Evolutionary conservation across 1,140 invertebrate genomes (phyloP), one percentile per base, ranked within the genome.

Genomic region (Trichonephila clavipes): DNA sequence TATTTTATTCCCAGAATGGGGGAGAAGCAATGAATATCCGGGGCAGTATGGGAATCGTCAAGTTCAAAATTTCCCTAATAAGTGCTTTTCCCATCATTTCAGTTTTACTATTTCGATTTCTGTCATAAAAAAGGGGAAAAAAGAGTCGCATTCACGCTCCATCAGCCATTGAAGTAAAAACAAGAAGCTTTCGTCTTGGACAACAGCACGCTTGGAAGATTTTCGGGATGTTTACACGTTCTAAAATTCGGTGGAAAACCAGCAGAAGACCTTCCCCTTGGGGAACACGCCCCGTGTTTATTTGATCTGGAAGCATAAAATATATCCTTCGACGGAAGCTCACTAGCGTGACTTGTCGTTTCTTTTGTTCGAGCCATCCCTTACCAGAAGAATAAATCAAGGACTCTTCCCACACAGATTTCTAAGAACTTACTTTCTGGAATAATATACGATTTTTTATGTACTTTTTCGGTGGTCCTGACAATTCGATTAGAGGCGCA

Each of bases 301-400:
- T 77, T 77, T 28, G 72, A 77, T 77, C 7, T 77, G 72, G 28
- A 77, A 77, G 40, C 72, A 77, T 77, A 77, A 77, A 77, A 77
- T 34, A 77, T 77, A 77, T 77, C 72, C 72, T 77, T 77, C 72
- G 72, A 77, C 72, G 14, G 66, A 18, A 77, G 34, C 34, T 28
- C 14, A 34, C 34, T 34, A 77, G 10, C 28, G 28, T 77, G 72
- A 77, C 72, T 16, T 77, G 72, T 77, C 72, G 72, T 77, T 77
- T 34, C 72, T 40, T 77, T 77, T 77, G 72, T 77, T 40, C 72
- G 72, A 40, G 14, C 28, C 72, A 34, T 77, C 72, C 72, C 72
- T 77, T 77, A 28, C 28, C 14, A 14, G 34, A 40, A 28, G 34
- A 77, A 77, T 77, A 77, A 77, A 77, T 77, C 72, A 77, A 28